Evolutionary conservation across 2,113 vertebrate species (phyloP).

Genomic region (Rostratula benghalensis): DNA sequence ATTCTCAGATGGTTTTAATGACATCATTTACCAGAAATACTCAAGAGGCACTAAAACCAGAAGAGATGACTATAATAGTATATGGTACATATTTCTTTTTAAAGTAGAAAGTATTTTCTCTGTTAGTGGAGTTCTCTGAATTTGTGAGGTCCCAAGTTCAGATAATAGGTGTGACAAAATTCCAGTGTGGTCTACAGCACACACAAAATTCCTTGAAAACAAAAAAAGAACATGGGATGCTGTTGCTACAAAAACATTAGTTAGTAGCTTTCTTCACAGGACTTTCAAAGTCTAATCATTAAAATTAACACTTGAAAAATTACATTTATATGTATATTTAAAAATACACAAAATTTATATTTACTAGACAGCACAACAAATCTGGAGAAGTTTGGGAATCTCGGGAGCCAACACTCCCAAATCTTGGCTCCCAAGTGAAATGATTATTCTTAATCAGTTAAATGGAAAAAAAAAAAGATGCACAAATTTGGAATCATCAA

Average conservation of each 20-base stretch:
- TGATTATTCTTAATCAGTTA: not conserved
- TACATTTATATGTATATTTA: not conserved
- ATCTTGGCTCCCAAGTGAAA: not conserved
- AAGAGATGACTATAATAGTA: not conserved
- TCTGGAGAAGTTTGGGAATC: no score
- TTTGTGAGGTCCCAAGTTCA: not conserved
- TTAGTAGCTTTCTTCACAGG: not conserved
- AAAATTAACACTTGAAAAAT: not conserved
- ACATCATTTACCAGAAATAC: constrained; percentile 37
- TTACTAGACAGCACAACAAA: not conserved
- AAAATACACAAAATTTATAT: not conserved
- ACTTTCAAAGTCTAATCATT: not conserved
- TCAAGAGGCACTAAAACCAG: not conserved
- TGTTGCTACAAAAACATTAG: not conserved
- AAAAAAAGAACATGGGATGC: not conserved
- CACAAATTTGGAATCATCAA: not conserved
- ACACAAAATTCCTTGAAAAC: not conserved
- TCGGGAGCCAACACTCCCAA: no score
- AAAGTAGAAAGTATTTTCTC: not conserved
- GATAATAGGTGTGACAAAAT: not conserved
- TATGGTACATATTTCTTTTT: not conserved
- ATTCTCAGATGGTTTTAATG: constrained; percentile 24
- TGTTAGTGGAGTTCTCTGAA: not conserved
- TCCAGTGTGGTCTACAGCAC: not conserved
- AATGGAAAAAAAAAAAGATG: not conserved